Evolutionary conservation across 92 coral and sea anemone genomes (phyloP).

Genomic region (Phymanthus crucifer): DNA sequence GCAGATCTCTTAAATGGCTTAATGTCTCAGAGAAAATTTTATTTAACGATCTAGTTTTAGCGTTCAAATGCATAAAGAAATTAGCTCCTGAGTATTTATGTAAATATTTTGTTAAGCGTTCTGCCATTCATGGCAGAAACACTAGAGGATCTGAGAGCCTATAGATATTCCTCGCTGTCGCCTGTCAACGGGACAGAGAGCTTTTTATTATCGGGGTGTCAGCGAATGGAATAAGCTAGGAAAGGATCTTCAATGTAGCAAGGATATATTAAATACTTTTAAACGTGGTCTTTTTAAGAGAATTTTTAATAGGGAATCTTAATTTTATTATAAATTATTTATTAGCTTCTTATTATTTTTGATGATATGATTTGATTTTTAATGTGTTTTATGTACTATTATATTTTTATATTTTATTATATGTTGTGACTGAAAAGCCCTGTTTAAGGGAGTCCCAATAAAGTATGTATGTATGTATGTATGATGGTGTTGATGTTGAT

Average conservation of each 20-base stretch:
- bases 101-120: constrained; percentile 34
- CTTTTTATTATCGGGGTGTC: constrained; percentile 10
- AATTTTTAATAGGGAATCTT: background rate
- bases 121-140: constrained; percentile 17
- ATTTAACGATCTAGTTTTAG: too few species aligned
- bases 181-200: constrained; percentile 9
- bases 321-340: background rate
- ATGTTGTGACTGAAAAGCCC: too few species aligned
- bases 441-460: too few species aligned
- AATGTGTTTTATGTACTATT: too few species aligned
- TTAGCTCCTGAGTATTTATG: too few species aligned
- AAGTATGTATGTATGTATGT: too few species aligned
- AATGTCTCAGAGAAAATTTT: too few species aligned
- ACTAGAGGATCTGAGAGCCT: constrained; percentile 30
- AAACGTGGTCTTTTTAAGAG: background rate
- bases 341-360: background rate
- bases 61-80: too few species aligned
- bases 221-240: background rate
- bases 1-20: too few species aligned
- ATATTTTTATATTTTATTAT: too few species aligned
- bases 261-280: background rate
- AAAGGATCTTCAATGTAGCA: background rate
- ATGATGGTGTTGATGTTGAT: too few species aligned
- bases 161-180: constrained; percentile 32
- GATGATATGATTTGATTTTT: too few species aligned